These are phyloP conservation scores for Halictus quadricinctus DNA, from an alignment of 2,888 invertebrate species.

Conservation along the genomic window DNA sequence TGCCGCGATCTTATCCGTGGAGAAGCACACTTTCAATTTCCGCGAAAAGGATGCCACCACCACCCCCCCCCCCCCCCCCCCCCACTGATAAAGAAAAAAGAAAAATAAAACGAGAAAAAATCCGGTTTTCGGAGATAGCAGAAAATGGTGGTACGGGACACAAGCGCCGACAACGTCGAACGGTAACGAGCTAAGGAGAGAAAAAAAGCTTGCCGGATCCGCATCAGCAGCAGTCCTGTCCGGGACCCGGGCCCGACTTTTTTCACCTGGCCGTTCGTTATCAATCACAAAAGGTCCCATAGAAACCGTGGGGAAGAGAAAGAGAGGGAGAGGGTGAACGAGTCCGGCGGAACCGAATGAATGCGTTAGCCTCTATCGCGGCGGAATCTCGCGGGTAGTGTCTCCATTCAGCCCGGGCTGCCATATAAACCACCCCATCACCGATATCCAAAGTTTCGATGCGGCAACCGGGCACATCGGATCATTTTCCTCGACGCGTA, in stretches of 20 bases:
- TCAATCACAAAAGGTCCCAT: constrained; percentile 50
- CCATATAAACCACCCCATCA: constrained; percentile 20
- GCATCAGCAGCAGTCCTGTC: neutral
- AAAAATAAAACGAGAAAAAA: neutral
- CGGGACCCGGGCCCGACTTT: neutral
- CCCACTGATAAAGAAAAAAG: neutral
- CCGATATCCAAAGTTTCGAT: constrained; percentile 55
- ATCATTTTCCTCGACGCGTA: constrained; percentile 39
- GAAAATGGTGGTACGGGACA: neutral
- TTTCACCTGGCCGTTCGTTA: constrained; percentile 45
- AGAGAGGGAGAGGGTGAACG: neutral
- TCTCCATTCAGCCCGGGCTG: constrained; percentile 44
- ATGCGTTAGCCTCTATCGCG: constrained; percentile 40
- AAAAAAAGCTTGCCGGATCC: constrained; percentile 7
- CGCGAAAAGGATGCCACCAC: neutral
- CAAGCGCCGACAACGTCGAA: neutral
- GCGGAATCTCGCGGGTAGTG: constrained; percentile 29
- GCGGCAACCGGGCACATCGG: constrained; percentile 27
- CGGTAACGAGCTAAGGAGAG: constrained; percentile 18
- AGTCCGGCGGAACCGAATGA: constrained; percentile 37
- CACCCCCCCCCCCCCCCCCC: too few species aligned
- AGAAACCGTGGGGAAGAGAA: constrained; percentile 23
- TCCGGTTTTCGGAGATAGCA: neutral
- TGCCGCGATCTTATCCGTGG: neutral
- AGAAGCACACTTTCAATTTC: neutral